Percentiles rank a stretch among this genome's conserved stretches.
These are phyloP conservation scores for Prunella fulvescens DNA, from an alignment of 2,113 vertebrate species.

Conservation along the genomic window DNA sequence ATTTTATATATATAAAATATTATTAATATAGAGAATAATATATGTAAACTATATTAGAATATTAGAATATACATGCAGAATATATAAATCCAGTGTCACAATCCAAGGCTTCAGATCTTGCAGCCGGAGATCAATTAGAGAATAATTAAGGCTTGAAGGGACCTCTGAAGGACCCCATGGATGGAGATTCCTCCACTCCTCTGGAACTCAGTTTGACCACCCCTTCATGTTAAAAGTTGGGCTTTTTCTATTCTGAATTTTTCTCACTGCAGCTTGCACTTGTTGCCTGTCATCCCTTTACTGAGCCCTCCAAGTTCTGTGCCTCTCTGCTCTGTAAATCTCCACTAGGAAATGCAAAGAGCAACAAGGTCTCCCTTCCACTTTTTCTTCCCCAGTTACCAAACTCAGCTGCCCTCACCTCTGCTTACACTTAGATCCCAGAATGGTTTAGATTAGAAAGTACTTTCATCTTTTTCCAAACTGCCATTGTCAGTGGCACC, in stretches of 20 bases:
- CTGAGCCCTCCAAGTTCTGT: not conserved
- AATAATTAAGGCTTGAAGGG: not conserved
- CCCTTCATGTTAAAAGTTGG: not conserved
- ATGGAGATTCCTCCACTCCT: not conserved
- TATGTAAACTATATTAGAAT: not conserved
- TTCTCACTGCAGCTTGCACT: not conserved
- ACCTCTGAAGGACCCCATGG: not conserved
- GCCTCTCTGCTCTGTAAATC: not conserved
- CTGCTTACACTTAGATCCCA: not conserved
- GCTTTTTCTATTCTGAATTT: not conserved
- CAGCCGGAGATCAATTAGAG: not conserved
- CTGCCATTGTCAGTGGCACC: not conserved
- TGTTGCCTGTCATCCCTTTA: not conserved
- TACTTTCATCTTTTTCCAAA: not conserved
- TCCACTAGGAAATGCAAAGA: not conserved
- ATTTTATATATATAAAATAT: not conserved
- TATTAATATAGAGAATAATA: not conserved
- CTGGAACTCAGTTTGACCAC: not conserved
- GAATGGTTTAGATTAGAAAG: not conserved
- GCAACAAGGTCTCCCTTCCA: fast-evolving
- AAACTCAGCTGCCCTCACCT: not conserved
- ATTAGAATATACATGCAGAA: not conserved
- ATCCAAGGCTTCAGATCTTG: not conserved
- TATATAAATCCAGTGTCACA: not conserved
- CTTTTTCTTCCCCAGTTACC: not conserved